Conservation (phyloP, 37 sponge, comb jelly and placozoan species). For the Amphimedon queenslandica region DNA sequence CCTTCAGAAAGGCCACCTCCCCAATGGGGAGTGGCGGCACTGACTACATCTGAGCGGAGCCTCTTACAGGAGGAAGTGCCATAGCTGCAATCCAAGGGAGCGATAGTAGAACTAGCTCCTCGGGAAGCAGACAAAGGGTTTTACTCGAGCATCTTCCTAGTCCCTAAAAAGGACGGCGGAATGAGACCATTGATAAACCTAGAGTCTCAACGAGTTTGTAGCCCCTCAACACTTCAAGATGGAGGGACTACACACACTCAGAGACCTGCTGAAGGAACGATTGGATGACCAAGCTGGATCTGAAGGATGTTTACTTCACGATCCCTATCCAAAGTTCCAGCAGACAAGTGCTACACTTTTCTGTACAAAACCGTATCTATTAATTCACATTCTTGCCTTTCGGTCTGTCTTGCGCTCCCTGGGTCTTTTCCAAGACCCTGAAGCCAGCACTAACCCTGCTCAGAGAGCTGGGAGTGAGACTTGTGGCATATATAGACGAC, state of each 20-base stretch:
- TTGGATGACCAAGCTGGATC: slow-evolving; percentile 16
- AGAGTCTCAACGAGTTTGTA: slow-evolving; percentile 1
- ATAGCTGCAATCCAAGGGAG: not conserved
- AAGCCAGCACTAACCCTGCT: slow-evolving; percentile 4
- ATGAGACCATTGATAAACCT: slow-evolving; percentile 15
- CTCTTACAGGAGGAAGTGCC: not conserved
- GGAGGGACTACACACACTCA: slow-evolving; percentile 18
- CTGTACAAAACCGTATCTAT: not conserved
- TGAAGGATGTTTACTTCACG: slow-evolving; percentile 12
- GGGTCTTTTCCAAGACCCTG: slow-evolving; percentile 16
- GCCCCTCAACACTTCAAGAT: slow-evolving; percentile 19
- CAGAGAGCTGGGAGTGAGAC: slow-evolving; percentile 6
- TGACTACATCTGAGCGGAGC: not conserved
- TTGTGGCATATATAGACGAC: slow-evolving; percentile 25
- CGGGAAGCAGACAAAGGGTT: not conserved
- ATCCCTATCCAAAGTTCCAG: slow-evolving; percentile 2
- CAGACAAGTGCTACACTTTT: slow-evolving; percentile 12
- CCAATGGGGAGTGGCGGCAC: not conserved
- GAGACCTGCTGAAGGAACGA: slow-evolving; percentile 16
- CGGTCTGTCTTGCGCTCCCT: slow-evolving; percentile 18
- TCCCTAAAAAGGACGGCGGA: slow-evolving; percentile 7
- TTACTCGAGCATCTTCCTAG: not conserved
- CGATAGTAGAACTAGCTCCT: not conserved
- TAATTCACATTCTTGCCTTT: slow-evolving; percentile 10
- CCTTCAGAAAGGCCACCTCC: not conserved